phyloP scores from a whole-genome alignment of 2,888 invertebrate species.

The Mylabris sibirica region DNA sequence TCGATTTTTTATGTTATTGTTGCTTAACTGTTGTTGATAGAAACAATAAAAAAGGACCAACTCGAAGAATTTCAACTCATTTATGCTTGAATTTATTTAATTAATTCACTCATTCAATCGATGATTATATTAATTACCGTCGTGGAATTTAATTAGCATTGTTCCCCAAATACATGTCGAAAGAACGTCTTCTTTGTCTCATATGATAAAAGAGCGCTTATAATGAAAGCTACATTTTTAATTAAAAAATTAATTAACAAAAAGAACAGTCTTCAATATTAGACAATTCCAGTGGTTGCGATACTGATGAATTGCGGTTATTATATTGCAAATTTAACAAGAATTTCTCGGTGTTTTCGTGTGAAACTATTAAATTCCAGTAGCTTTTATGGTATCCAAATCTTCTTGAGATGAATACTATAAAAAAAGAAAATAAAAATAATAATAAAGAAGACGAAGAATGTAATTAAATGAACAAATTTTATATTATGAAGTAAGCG shows the following conservation, averaged over 20 bases:
- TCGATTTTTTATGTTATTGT: not conserved
- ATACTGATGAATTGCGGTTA: no score
- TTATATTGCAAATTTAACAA: no score
- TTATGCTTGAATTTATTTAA: no score
- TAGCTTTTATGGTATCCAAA: not conserved
- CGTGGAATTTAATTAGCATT: not conserved
- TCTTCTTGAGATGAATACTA: not conserved
- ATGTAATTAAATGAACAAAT: not conserved
- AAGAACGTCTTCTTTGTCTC: not conserved
- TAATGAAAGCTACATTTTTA: not conserved
- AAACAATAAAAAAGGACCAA: not conserved
- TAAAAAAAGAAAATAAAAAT: not conserved
- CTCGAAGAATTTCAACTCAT: not conserved
- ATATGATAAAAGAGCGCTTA: not conserved
- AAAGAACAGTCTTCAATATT: no score
- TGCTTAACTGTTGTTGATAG: no score
- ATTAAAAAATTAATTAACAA: no score
- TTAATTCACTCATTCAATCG: no score
- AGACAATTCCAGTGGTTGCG: no score
- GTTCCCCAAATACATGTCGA: not conserved
- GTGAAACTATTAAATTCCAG: not conserved
- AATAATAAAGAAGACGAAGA: no score
- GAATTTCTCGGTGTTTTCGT: no score
- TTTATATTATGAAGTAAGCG: not conserved
- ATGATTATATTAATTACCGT: not conserved